phyloP scores from a whole-genome alignment of 2,797 vertebrate species.

The Phrynocephalus forsythii region DNA sequence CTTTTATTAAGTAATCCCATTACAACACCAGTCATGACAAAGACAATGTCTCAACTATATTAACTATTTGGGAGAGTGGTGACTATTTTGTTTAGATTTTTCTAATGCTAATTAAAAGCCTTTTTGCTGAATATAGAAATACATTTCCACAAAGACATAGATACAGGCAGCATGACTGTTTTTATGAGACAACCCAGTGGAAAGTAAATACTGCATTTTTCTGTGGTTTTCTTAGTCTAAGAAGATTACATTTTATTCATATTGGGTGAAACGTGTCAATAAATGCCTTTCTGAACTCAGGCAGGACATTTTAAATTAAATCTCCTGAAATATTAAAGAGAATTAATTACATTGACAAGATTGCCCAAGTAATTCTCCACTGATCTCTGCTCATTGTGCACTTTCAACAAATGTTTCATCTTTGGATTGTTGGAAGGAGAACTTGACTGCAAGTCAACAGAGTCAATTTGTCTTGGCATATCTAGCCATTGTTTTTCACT shows the following conservation, averaged over 20 bases:
- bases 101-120: conserved; percentile 23
- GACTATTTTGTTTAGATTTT: conserved; percentile 38
- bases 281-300: not conserved
- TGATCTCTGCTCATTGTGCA: not conserved
- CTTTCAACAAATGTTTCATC: not conserved
- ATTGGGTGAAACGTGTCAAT: not conserved
- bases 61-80: conserved; percentile 27
- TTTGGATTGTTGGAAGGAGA: not conserved
- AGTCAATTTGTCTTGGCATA: not conserved
- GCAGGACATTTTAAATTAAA: not conserved
- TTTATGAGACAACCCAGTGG: not conserved
- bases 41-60: conserved; percentile 44
- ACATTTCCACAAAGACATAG: not conserved
- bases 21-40: conserved; percentile 50
- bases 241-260: not conserved
- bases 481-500: not conserved
- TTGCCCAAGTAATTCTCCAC: not conserved
- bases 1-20: conserved; percentile 50
- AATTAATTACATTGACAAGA: not conserved
- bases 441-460: not conserved
- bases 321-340: not conserved
- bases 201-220: not conserved
- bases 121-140: conserved; percentile 5
- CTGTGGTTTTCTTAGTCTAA: not conserved
- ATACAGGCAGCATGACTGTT: not conserved